These are phyloP conservation scores for Psylliodes chrysocephalus DNA, from an alignment of 2,888 invertebrate species.

Conservation along the genomic window DNA sequence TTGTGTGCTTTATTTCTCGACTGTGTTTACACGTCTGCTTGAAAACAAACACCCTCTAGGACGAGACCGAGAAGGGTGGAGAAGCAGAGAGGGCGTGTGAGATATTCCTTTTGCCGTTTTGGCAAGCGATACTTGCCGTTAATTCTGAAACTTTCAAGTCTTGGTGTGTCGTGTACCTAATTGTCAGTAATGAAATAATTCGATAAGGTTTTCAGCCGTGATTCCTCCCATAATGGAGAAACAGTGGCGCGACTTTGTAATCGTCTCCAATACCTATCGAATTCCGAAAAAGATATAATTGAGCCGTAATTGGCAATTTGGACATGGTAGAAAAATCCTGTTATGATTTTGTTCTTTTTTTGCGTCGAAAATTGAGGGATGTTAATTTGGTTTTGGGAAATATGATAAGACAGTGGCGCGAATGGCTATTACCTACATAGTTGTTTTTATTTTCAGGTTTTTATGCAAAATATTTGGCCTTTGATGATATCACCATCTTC, in stretches of 20 bases:
- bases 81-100: neutral
- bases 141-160: conserved; percentile 2
- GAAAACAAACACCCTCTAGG: conserved; percentile 14
- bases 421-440: no score
- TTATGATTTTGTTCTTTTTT: no score
- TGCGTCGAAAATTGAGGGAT: no score
- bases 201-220: conserved; percentile 14
- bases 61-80: neutral
- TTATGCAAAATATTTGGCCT: no score
- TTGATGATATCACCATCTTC: no score
- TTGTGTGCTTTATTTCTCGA: conserved; percentile 10
- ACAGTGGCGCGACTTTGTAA: neutral
- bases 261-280: neutral
- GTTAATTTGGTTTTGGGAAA: no score
- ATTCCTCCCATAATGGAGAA: neutral
- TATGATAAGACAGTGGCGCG: no score
- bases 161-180: conserved; percentile 4
- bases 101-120: conserved; percentile 6
- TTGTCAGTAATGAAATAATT: conserved; percentile 19
- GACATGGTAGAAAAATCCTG: no score
- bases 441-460: no score
- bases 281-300: no score
- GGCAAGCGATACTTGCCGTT: conserved; percentile 2
- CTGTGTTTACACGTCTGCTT: conserved; percentile 18
- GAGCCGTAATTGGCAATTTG: no score